Conservation (phyloP, 1,140 invertebrate species). For the Apis dorsata region DNA sequence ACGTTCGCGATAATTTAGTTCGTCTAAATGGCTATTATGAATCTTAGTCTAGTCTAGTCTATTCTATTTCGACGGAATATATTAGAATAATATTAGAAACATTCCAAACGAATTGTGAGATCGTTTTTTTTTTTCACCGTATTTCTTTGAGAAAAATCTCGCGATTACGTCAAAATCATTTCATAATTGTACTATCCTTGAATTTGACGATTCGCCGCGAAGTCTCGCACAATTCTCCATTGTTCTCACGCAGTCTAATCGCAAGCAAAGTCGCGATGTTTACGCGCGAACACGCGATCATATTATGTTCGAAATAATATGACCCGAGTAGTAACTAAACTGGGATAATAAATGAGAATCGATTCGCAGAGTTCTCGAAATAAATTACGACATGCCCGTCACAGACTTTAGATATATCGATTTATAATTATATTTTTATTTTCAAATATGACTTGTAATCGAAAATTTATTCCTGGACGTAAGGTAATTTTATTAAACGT, state of each 20-base stretch:
- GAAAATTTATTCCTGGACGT: not conserved
- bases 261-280: not conserved
- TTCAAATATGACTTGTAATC: not conserved
- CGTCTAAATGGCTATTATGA: not conserved
- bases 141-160: not conserved
- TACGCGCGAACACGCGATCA: not conserved
- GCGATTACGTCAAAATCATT: not conserved
- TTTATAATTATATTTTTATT: not conserved
- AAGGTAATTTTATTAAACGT: not conserved
- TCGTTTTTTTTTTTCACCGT: not conserved
- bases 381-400: not conserved
- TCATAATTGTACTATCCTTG: not conserved
- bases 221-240: not conserved
- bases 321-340: not conserved
- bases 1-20: not conserved
- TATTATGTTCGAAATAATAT: not conserved
- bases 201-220: not conserved
- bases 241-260: not conserved
- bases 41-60: no score
- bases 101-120: conserved; percentile 30
- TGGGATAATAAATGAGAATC: not conserved
- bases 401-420: not conserved
- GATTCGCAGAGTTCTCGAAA: not conserved
- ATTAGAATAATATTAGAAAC: not conserved
- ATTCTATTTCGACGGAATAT: no score